Evolutionary conservation across 2,888 invertebrate species (phyloP).

Genomic region (Morpho helenor): DNA sequence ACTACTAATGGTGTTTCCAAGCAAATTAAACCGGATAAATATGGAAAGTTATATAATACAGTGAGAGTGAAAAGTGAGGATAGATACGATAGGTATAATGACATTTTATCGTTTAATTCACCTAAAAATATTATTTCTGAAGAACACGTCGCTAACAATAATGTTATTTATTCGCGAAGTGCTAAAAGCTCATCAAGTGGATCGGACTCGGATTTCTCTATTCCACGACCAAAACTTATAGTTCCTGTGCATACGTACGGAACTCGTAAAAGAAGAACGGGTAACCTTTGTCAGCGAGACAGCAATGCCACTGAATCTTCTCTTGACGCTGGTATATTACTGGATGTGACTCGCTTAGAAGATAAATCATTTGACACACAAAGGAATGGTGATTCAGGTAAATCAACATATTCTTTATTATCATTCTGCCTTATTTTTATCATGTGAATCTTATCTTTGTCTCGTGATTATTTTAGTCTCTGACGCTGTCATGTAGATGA

Average conservation of each 20-base stretch:
- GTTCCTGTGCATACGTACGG: conserved; percentile 94
- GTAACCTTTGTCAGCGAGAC: conserved; percentile 81
- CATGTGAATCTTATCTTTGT: conserved; percentile 9
- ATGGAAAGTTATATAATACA: conserved; percentile 69
- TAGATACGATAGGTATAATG: conserved; percentile 69
- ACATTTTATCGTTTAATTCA: conserved; percentile 56
- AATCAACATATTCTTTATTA: conserved; percentile 17
- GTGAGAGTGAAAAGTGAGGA: conserved; percentile 75
- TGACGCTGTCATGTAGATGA: not conserved
- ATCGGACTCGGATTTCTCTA: conserved; percentile 85
- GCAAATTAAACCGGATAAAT: conserved; percentile 70
- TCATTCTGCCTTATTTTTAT: not conserved
- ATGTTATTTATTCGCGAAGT: conserved; percentile 57
- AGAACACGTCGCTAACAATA: conserved; percentile 51
- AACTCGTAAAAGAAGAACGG: conserved; percentile 87
- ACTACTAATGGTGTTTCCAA: conserved; percentile 64
- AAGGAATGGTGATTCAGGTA: conserved; percentile 60
- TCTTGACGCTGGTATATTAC: conserved; percentile 61
- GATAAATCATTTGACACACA: conserved; percentile 46
- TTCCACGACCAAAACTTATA: conserved; percentile 91
- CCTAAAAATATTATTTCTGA: conserved; percentile 56
- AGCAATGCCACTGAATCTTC: conserved; percentile 68
- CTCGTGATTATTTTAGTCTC: conserved; percentile 6
- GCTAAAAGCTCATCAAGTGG: conserved; percentile 76
- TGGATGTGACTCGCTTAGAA: conserved; percentile 64